These are phyloP conservation scores for Nephrotoma flavescens DNA, from an alignment of 2,888 invertebrate species.

Conservation along the genomic window DNA sequence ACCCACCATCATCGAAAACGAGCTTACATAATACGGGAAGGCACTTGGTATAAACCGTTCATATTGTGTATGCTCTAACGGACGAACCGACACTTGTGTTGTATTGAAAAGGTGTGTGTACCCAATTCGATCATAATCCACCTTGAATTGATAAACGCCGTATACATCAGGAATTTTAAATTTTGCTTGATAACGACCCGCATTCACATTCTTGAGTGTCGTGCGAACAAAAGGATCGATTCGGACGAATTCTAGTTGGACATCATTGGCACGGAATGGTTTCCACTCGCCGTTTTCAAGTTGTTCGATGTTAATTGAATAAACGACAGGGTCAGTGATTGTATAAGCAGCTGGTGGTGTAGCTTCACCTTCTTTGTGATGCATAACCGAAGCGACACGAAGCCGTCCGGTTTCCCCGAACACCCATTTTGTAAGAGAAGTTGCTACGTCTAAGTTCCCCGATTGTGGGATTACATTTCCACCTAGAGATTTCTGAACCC, in stretches of 20 bases:
- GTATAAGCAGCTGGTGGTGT: slow-evolving; percentile 84
- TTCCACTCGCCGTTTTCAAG: slow-evolving; percentile 73
- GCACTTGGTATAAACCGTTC: slow-evolving; percentile 97
- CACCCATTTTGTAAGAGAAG: slow-evolving; percentile 79
- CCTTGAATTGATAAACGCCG: slow-evolving; percentile 97
- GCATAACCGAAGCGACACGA: slow-evolving; percentile 74
- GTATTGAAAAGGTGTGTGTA: slow-evolving; percentile 86
- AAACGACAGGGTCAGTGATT: slow-evolving; percentile 88
- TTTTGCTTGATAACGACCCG: slow-evolving; percentile 70
- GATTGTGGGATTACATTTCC: slow-evolving; percentile 51
- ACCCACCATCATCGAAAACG: slow-evolving; percentile 98
- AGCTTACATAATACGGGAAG: slow-evolving; percentile 94
- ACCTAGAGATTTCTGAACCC: slow-evolving; percentile 64
- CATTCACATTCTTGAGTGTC: slow-evolving; percentile 51
- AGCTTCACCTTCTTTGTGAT: slow-evolving; percentile 68
- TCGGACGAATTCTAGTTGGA: slow-evolving; percentile 95
- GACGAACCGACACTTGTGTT: slow-evolving; percentile 95
- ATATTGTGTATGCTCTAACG: slow-evolving; percentile 94
- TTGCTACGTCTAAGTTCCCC: slow-evolving; percentile 76
- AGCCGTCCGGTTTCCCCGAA: slow-evolving; percentile 93
- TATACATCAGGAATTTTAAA: slow-evolving; percentile 98
- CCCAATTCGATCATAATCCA: slow-evolving; percentile 92
- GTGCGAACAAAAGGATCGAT: slow-evolving; percentile 97
- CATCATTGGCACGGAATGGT: slow-evolving; percentile 79
- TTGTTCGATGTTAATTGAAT: slow-evolving; percentile 83